phyloP scores from a whole-genome alignment of 2,888 invertebrate species.

The Eristalis tenax region DNA sequence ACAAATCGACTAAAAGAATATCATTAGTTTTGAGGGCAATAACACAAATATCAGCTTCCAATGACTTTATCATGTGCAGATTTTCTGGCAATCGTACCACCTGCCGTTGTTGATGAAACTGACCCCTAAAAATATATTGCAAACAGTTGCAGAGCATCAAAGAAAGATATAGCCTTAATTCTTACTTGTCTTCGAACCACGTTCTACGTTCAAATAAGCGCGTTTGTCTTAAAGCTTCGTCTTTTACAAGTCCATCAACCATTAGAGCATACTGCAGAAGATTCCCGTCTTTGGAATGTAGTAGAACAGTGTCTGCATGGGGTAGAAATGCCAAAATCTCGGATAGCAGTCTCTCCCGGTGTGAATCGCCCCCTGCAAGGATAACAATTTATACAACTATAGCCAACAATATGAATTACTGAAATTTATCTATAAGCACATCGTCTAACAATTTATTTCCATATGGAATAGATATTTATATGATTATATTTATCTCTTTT shows the following conservation, averaged over 20 bases:
- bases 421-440: no score
- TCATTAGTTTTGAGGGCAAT: slow-evolving; percentile 76
- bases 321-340: slow-evolving; percentile 77
- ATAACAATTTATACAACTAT: background rate
- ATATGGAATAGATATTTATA: no score
- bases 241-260: slow-evolving; percentile 74
- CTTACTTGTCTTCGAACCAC: slow-evolving; percentile 79
- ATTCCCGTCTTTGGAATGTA: slow-evolving; percentile 77
- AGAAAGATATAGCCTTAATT: background rate
- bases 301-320: slow-evolving; percentile 78
- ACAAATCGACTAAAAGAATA: slow-evolving; percentile 77
- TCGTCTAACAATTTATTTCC: no score
- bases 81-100: slow-evolving; percentile 77
- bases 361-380: slow-evolving; percentile 73
- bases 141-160: background rate
- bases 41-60: slow-evolving; percentile 77
- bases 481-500: no score
- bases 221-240: slow-evolving; percentile 78
- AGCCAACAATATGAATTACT: no score
- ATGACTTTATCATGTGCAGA: slow-evolving; percentile 75
- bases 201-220: slow-evolving; percentile 75
- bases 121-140: slow-evolving; percentile 74
- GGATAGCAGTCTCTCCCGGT: slow-evolving; percentile 73
- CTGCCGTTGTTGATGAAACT: slow-evolving; percentile 79
- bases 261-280: slow-evolving; percentile 79